Conservation (phyloP, 1,140 invertebrate genomes). For the Acromyrmex charruanus region DNA sequence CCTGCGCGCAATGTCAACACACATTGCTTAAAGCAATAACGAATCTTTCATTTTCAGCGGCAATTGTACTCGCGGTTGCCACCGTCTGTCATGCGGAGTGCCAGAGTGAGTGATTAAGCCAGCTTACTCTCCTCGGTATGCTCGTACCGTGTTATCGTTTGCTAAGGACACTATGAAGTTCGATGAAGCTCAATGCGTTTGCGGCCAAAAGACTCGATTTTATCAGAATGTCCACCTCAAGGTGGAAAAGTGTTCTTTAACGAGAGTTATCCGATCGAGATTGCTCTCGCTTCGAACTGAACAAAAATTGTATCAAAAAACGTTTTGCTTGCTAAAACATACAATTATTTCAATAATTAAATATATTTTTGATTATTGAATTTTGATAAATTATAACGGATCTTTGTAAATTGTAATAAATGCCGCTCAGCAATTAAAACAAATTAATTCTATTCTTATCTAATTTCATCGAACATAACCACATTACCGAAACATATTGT, state of each 20-base stretch:
- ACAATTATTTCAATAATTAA: constrained; percentile 1
- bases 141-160: constrained; percentile 51
- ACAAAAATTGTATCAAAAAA: neutral
- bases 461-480: constrained; percentile 28
- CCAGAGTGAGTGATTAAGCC: constrained; percentile 86
- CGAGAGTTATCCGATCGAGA: constrained; percentile 3
- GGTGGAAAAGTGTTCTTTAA: neutral
- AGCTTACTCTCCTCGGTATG: constrained; percentile 67
- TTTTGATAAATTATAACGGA: neutral
- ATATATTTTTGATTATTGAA: neutral
- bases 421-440: neutral
- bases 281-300: constrained; percentile 10
- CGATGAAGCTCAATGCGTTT: constrained; percentile 13
- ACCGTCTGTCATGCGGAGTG: constrained; percentile 86
- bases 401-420: neutral
- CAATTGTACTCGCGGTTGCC: constrained; percentile 85
- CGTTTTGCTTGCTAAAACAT: neutral
- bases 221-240: neutral
- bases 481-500: neutral
- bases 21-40: constrained; percentile 67
- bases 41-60: constrained; percentile 83
- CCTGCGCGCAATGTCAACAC: neutral
- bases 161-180: constrained; percentile 22
- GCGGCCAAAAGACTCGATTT: constrained; percentile 7
- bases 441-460: constrained; percentile 30